These are phyloP conservation scores for Stichopus horrens DNA, from an alignment of 53 echinoderm and acorn worm genomes.

Conservation along the genomic window DNA sequence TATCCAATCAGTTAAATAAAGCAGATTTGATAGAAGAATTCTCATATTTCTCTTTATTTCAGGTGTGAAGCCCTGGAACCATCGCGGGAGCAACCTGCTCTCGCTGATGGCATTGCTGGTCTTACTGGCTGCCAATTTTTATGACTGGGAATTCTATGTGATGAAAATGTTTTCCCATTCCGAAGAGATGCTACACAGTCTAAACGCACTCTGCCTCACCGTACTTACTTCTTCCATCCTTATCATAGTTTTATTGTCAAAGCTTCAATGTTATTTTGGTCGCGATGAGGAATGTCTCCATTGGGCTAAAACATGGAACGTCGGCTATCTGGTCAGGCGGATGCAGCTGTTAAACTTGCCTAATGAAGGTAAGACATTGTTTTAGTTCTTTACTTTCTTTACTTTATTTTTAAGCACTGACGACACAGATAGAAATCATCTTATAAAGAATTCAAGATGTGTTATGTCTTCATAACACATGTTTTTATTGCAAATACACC, in stretches of 20 bases:
- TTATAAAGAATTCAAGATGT: no score
- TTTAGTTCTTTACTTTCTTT: no score
- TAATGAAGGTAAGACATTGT: background rate
- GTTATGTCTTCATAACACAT: no score
- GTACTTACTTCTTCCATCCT: background rate
- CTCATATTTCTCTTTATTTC: background rate
- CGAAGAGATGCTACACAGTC: background rate
- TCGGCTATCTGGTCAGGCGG: background rate
- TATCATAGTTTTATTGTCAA: background rate
- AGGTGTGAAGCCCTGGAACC: conserved; percentile 1
- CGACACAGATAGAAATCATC: no score
- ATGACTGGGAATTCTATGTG: background rate
- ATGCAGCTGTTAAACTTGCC: background rate
- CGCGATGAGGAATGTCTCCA: background rate
- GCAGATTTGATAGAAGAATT: no score
- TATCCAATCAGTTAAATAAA: no score
- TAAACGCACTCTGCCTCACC: background rate
- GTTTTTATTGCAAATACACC: no score
- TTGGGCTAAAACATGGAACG: conserved; percentile 1
- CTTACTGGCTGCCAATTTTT: background rate
- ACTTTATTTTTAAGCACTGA: no score
- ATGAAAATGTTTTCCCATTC: background rate
- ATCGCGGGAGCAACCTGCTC: background rate
- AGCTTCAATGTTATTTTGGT: background rate
- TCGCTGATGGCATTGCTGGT: background rate